Evolutionary conservation across 2,888 invertebrate species (phyloP).

Genomic region (Microctonus hyperodae): DNA sequence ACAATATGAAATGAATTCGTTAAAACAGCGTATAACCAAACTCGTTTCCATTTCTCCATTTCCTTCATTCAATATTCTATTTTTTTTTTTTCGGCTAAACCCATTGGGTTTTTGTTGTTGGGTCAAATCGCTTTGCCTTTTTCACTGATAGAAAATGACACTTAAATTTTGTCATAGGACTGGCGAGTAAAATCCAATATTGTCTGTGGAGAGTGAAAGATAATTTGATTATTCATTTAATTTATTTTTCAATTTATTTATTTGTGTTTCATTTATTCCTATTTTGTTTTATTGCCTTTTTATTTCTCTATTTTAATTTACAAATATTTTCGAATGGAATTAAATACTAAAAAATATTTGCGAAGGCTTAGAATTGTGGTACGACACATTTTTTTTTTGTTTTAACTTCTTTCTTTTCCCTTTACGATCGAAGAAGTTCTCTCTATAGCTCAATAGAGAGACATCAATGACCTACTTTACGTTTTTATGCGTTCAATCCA

Average conservation of each 20-base stretch:
- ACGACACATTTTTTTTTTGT: slow-evolving; percentile 12
- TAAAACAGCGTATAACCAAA: slow-evolving; percentile 29
- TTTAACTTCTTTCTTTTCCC: background rate
- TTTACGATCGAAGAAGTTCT: slow-evolving; percentile 1
- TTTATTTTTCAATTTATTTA: too few species aligned
- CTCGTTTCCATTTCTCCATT: slow-evolving; percentile 2
- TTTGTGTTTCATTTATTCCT: too few species aligned
- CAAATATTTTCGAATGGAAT: background rate
- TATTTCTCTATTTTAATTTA: background rate
- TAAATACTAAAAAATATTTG: background rate
- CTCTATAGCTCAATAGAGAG: too few species aligned
- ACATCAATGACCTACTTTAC: slow-evolving; percentile 11
- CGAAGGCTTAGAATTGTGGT: background rate
- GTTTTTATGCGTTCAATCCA: slow-evolving; percentile 9
- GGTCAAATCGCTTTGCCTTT: background rate
- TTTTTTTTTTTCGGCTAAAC: background rate
- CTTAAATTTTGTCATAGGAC: background rate
- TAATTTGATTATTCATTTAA: background rate
- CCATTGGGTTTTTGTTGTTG: too few species aligned
- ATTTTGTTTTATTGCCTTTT: background rate
- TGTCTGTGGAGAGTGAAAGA: background rate
- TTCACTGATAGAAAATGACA: background rate
- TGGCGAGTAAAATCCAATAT: background rate
- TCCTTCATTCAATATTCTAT: background rate
- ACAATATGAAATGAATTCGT: slow-evolving; percentile 41